Percentiles rank a stretch among this genome's conserved stretches.
phyloP scores from a whole-genome alignment of 2,797 vertebrate species.

The Anisognathus igniventris region DNA sequence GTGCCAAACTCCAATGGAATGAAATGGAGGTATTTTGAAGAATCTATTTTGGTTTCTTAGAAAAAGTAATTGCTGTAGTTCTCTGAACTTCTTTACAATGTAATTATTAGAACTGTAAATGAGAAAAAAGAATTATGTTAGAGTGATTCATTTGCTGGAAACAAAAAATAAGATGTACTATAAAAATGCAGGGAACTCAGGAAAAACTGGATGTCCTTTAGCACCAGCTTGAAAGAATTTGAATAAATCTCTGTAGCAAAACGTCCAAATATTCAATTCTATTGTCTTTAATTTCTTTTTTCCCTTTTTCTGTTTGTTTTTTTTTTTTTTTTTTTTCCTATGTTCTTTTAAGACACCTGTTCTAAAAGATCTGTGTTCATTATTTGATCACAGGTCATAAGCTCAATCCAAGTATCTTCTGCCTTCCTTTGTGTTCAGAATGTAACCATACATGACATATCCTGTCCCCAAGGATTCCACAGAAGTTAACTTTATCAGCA shows the following conservation, averaged over 20 bases:
- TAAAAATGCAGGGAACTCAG: neutral
- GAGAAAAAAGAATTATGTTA: neutral
- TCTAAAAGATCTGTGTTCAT: neutral
- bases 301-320: rapidly evolving
- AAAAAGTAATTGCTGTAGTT: neutral
- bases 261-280: neutral
- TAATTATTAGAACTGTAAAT: neutral
- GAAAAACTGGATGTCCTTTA: neutral
- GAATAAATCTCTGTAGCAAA: neutral
- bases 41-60: neutral
- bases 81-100: neutral
- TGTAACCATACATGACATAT: neutral
- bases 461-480: no score
- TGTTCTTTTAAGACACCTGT: rapidly evolving
- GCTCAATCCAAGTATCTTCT: neutral
- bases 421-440: neutral
- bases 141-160: neutral
- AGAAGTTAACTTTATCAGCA: neutral
- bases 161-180: neutral
- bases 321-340: no score
- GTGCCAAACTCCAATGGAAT: neutral
- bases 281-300: rapidly evolving
- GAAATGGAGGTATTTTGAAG: neutral
- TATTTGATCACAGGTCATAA: neutral
- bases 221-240: neutral